These are phyloP conservation scores for Enteromius viviparus DNA, from an alignment of 2,797 vertebrate genomes.

Conservation along the genomic window DNA sequence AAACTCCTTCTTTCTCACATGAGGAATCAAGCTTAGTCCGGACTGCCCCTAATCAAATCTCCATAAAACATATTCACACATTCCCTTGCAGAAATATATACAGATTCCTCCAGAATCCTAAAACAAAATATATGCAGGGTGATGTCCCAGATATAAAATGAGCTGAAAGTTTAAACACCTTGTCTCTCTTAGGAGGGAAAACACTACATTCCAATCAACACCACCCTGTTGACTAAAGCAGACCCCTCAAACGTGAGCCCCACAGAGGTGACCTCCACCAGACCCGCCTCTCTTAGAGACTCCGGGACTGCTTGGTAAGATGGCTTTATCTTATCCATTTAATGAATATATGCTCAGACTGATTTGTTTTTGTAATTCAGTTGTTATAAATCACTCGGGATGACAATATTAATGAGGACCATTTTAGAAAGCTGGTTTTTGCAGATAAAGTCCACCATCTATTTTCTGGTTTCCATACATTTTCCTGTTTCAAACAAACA, in stretches of 20 bases:
- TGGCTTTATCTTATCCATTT: neutral
- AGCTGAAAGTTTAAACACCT: slow-evolving; percentile 42
- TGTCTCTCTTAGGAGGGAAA: slow-evolving; percentile 85
- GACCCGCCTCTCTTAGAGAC: slow-evolving; percentile 77
- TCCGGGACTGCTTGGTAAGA: slow-evolving; percentile 83
- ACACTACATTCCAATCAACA: slow-evolving; percentile 94
- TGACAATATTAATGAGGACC: slow-evolving; percentile 19
- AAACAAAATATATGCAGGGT: slow-evolving; percentile 14
- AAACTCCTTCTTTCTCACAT: slow-evolving; percentile 22
- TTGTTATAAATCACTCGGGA: neutral
- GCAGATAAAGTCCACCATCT: neutral
- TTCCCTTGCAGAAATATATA: slow-evolving; percentile 9
- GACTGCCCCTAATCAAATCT: slow-evolving; percentile 46
- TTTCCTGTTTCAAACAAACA: slow-evolving; percentile 42
- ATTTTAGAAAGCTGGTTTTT: neutral
- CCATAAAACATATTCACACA: slow-evolving; percentile 39
- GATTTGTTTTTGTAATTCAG: neutral
- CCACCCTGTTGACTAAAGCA: slow-evolving; percentile 78
- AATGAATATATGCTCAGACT: neutral
- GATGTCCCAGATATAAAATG: slow-evolving; percentile 47
- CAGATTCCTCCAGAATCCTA: slow-evolving; percentile 25
- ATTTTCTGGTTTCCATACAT: slow-evolving; percentile 19
- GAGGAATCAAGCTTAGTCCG: slow-evolving; percentile 25
- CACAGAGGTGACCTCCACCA: slow-evolving; percentile 75
- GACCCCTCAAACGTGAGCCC: slow-evolving; percentile 70